phyloP scores from a whole-genome alignment of 2,113 vertebrate species.

The Marmota monax region DNA sequence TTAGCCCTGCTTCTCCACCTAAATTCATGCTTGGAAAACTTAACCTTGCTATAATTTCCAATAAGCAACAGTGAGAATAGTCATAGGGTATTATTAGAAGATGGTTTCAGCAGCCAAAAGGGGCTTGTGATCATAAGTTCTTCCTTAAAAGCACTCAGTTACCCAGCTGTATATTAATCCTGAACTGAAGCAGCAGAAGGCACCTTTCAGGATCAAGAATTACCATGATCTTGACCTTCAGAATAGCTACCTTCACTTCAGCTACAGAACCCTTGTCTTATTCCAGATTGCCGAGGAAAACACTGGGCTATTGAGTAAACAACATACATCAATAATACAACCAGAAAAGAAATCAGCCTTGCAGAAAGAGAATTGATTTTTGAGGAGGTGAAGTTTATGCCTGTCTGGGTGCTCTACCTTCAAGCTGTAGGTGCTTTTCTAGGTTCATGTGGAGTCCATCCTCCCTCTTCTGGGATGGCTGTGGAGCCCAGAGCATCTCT shows the following conservation, averaged over 20 bases:
- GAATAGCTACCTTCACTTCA: neutral
- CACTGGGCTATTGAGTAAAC: neutral
- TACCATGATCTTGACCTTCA: neutral
- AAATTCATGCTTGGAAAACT: neutral
- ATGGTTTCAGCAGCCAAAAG: neutral
- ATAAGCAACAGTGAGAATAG: neutral
- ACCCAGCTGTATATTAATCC: neutral
- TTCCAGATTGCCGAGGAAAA: neutral
- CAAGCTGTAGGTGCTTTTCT: neutral
- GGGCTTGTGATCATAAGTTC: neutral
- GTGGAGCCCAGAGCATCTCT: neutral
- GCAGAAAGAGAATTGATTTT: neutral
- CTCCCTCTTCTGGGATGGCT: neutral
- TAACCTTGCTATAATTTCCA: neutral
- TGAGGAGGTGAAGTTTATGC: no score
- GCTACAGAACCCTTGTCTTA: neutral
- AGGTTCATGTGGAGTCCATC: neutral
- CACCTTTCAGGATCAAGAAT: neutral
- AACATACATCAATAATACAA: neutral
- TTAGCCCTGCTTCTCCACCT: neutral
- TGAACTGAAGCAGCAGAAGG: neutral
- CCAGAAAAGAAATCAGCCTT: neutral
- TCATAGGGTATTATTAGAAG: fast-evolving
- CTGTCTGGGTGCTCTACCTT: neutral
- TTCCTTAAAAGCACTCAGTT: neutral